Percentiles rank a stretch among this genome's conserved stretches.
Evolutionary conservation across 2,113 vertebrate species (phyloP).

Genomic region (Benitochromis conjunctus): DNA sequence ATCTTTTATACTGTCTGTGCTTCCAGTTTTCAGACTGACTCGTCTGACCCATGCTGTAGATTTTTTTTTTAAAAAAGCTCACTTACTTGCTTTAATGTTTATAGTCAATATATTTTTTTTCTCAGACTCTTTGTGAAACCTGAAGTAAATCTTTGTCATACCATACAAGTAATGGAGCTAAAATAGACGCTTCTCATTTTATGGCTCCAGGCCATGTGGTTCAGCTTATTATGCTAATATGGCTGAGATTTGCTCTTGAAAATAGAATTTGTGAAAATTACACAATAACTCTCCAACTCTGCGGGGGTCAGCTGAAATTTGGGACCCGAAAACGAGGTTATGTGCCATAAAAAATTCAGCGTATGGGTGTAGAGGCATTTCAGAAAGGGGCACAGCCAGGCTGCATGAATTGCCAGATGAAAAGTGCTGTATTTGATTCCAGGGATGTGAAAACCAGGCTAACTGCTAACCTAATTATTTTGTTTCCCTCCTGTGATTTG

Average conservation of each 20-base stretch:
- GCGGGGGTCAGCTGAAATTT: background rate
- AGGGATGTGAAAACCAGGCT: slow-evolving; percentile 24
- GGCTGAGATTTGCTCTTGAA: background rate
- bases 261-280: background rate
- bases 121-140: background rate
- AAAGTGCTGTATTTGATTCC: background rate
- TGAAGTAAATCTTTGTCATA: background rate
- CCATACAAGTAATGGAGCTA: background rate
- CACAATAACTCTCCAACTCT: background rate
- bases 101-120: background rate
- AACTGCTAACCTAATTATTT: slow-evolving; percentile 37
- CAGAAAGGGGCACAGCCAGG: background rate
- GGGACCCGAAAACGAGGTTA: background rate
- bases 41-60: background rate
- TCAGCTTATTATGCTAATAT: background rate
- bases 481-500: slow-evolving; percentile 26
- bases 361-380: background rate
- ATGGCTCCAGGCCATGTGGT: background rate
- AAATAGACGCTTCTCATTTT: background rate
- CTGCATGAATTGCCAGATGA: background rate
- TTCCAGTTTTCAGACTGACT: background rate
- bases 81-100: background rate
- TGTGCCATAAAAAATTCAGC: background rate
- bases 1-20: background rate
- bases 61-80: background rate